These are phyloP conservation scores for Ptilodon capucinus DNA, from an alignment of 2,888 invertebrate genomes.

Conservation along the genomic window DNA sequence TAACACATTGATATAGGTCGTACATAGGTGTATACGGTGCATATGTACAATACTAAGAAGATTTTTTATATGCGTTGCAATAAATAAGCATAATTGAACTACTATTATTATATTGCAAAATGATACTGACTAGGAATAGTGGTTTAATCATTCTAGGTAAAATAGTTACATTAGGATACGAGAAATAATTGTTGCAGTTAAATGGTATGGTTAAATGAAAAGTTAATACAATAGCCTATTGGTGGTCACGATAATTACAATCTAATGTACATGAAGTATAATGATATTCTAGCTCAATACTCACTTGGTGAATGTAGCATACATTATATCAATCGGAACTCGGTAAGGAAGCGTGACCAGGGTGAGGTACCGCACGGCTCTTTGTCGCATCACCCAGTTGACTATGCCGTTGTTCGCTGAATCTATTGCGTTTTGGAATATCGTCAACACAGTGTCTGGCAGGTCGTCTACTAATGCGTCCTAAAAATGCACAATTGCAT, in stretches of 20 bases:
- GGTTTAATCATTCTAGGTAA: no score
- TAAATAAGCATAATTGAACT: no score
- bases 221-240: no score
- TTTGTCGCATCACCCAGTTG: slow-evolving; percentile 94
- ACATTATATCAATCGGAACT: slow-evolving; percentile 93
- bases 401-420: slow-evolving; percentile 94
- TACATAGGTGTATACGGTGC: no score
- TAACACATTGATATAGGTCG: no score
- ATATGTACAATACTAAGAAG: no score
- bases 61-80: no score
- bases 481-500: slow-evolving; percentile 62
- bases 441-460: slow-evolving; percentile 94
- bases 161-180: no score
- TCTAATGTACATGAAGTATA: not conserved
- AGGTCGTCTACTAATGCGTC: slow-evolving; percentile 94
- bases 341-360: slow-evolving; percentile 92
- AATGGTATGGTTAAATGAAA: no score
- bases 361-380: slow-evolving; percentile 90
- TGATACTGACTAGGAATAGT: no score
- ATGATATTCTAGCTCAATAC: slow-evolving; percentile 52
- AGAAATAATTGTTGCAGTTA: no score
- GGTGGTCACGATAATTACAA: not conserved
- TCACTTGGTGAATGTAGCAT: slow-evolving; percentile 94
- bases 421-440: slow-evolving; percentile 96
- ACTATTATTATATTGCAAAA: no score